Base-by-base conservation (phyloP, 2,888 invertebrate species). In the Drosophila fungiperda region DNA sequence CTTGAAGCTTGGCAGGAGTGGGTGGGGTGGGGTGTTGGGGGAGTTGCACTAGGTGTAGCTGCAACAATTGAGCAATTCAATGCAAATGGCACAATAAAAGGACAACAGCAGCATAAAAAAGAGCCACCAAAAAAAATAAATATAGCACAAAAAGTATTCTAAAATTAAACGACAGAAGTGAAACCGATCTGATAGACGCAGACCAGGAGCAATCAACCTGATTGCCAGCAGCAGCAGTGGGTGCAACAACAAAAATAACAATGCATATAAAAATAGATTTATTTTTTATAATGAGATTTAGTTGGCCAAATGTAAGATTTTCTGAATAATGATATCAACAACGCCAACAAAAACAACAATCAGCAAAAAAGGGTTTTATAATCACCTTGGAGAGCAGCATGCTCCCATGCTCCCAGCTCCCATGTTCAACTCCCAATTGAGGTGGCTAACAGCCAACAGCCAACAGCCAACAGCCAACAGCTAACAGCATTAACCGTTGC, bases 281-380 rank as follows among this genome's bases (percentile, higher is more conserved):
- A 12, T 12, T 62, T 58, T 17, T 54, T 66, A 57, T 76, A 74
- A 65, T 73, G 73, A 63, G 65, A 45, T 61, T 58, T 45, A 48
- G 23, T 40, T 71, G 58, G 65, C 57, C 62, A 64, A 50, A 68
- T 77, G 71, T 49, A 60, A 57, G 67, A 66, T 62, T 73, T 67
- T 67, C 61, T 50, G 71, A 54, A 70, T 80, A 72, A 85, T 80
- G 76, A 74, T 80, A 84, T 87, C 67, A 82, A 58, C 23, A 32
- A 38, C 26, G n/a, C n/a, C n/a, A n/a, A n/a, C n/a, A n/a, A n/a
- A n/a, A n/a, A 58, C 23, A 32, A 38, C 26, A 33, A 52, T 32
- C 48, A 36, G 79, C 67, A 88, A 76, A 76, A 82, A 81, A 66
- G 74, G 82, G 68, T 75, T 77, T 29, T 76, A 81, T 89, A 88